These are phyloP conservation scores for Haliclona indistincta DNA, from an alignment of 37 sponge, comb jelly and placozoan genomes.

Conservation along the genomic window DNA sequence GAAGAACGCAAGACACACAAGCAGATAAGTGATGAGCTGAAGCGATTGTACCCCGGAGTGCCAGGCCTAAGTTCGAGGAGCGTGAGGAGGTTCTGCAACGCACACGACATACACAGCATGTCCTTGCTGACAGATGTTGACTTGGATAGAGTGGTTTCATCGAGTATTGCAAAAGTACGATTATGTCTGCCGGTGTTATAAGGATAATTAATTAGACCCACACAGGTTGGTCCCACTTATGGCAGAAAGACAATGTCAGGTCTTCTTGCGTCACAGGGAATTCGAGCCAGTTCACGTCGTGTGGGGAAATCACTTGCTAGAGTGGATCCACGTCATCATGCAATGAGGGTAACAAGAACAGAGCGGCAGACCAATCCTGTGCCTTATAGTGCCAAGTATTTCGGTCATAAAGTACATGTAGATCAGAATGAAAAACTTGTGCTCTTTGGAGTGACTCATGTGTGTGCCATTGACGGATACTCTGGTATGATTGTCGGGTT, in stretches of 20 bases:
- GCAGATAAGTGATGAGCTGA: slow-evolving; percentile 14
- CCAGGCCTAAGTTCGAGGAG: slow-evolving; percentile 15
- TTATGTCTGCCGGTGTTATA: too few species aligned
- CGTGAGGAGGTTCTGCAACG: slow-evolving; percentile 32
- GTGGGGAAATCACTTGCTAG: slow-evolving; percentile 12
- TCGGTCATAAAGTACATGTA: slow-evolving; percentile 46
- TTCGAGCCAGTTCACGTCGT: neutral
- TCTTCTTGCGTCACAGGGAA: slow-evolving; percentile 27
- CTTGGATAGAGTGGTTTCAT: slow-evolving; percentile 1
- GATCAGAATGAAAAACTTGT: slow-evolving; percentile 58
- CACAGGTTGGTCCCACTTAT: slow-evolving; percentile 56
- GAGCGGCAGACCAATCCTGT: slow-evolving; percentile 7
- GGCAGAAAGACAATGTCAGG: slow-evolving; percentile 36
- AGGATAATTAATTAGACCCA: too few species aligned
- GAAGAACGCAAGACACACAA: too few species aligned
- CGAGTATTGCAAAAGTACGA: slow-evolving; percentile 7
- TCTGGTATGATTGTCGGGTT: slow-evolving; percentile 31
- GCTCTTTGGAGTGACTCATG: slow-evolving; percentile 45
- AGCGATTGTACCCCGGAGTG: neutral
- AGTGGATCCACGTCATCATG: slow-evolving; percentile 19
- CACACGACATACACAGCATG: slow-evolving; percentile 20
- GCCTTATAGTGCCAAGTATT: slow-evolving; percentile 44
- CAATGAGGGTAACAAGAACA: neutral
- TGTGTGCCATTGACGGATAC: slow-evolving; percentile 40
- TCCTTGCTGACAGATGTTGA: slow-evolving; percentile 2